Percentiles rank a stretch among this genome's conserved stretches.
Evolutionary conservation across 2,113 vertebrate genomes (phyloP).

Genomic region (Anarhynchus alexandrinus): DNA sequence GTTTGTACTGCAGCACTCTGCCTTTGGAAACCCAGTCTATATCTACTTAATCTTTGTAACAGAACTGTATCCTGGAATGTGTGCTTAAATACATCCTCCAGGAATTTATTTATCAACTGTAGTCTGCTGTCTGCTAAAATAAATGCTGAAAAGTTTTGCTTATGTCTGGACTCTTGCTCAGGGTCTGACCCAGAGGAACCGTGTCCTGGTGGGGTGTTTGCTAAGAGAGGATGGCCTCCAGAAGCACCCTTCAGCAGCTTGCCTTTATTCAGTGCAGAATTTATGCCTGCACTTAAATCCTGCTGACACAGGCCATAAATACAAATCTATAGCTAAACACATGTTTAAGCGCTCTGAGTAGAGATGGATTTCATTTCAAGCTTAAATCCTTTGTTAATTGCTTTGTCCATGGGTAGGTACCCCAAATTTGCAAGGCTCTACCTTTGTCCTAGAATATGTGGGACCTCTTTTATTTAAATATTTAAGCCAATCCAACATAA

Average conservation of each 20-base stretch:
- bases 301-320: background rate
- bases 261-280: background rate
- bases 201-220: background rate
- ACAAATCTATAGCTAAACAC: background rate
- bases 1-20: background rate
- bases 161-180: background rate
- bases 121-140: background rate
- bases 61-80: background rate
- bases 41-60: background rate
- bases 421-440: background rate
- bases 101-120: background rate
- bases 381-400: conserved; percentile 9
- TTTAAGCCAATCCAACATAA: background rate
- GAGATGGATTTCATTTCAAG: background rate
- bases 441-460: background rate
- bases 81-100: background rate
- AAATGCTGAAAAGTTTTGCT: background rate
- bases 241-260: background rate
- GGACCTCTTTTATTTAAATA: background rate
- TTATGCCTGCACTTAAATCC: background rate
- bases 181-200: background rate
- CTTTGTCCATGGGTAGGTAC: background rate
- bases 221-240: background rate
- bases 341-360: background rate
- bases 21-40: background rate